Conservation (phyloP, 2,888 invertebrate genomes). For the Andrena chrysosceles region DNA sequence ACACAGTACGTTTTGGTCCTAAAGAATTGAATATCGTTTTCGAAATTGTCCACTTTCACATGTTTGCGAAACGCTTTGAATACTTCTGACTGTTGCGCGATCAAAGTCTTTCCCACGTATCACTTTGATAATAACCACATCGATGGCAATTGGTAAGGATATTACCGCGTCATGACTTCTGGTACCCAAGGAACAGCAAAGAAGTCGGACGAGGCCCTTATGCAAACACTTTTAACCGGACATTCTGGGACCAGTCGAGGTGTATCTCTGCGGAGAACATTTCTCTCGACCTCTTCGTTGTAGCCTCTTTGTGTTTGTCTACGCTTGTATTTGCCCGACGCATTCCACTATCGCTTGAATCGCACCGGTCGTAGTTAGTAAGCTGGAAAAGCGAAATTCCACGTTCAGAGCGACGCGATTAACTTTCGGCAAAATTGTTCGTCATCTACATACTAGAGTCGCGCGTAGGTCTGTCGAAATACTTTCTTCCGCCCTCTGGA, state of each 20-base stretch:
- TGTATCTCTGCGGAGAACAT: conserved; percentile 70
- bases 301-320: conserved; percentile 77
- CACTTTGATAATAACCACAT: background rate
- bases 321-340: conserved; percentile 79
- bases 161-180: conserved; percentile 42
- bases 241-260: conserved; percentile 68
- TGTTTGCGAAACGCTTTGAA: background rate
- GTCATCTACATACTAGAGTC: background rate
- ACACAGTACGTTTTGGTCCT: too few relatives aligned
- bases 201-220: conserved; percentile 72
- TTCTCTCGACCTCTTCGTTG: conserved; percentile 69
- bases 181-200: conserved; percentile 64
- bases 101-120: background rate
- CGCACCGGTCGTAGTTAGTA: conserved; percentile 47
- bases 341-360: conserved; percentile 76
- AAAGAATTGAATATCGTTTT: too few relatives aligned
- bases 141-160: conserved; percentile 26
- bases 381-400: conserved; percentile 41
- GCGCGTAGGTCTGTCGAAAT: background rate
- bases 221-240: conserved; percentile 79
- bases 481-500: background rate
- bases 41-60: background rate
- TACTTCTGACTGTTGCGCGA: background rate
- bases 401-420: background rate
- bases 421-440: background rate